Evolutionary conservation across 2,113 vertebrate genomes (phyloP), one percentile per base, ranked within the genome.

Genomic region (Sigmodon hispidus): DNA sequence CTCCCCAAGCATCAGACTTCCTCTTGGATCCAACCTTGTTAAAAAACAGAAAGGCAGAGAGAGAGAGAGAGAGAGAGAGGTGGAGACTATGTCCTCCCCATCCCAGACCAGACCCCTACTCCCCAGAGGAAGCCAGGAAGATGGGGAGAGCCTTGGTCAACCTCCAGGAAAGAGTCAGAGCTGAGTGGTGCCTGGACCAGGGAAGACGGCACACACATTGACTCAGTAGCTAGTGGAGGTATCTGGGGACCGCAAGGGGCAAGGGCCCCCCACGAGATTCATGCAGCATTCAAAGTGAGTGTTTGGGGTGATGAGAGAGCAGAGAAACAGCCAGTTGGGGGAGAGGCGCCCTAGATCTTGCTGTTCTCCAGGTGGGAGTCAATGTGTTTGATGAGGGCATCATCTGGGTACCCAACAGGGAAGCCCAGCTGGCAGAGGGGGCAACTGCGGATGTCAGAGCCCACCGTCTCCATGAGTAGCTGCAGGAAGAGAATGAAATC

Each of bases 361-460:
- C 99, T 99, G 99, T 99, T 99, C 98, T 99, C 99, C 98, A 99
- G 99, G 98, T 99, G 99, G 70, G 99, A 99, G 98, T 99, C 99
- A 96, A 99, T 99, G 99, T 99, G 99, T 98, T 99, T 99, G 98
- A 99, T 99, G 98, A 99, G 99, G 91, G 99, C 99, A 79, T 99
- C 99, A 52, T 99, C 99, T 0, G 99, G 99, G 98, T 99, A 99
- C 61, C 99, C 99, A 10, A 99, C 98, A 15, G 99, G 99, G 98
- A 99, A 99, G 89, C 99, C 99, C 97, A 99, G 98, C 98, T 99
- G 99, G 98, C 99, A 99, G 96, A 99, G 99, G 21, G 99, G 99
- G 98, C 99, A 99, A 98, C 99, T 99, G 96, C 99, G 98, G 98
- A 99, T 99, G 96, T 99, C 99, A 15, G 99, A 99, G 98, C 99